A percentile compares a stretch with the other conserved stretches of the same genome.
Evolutionary conservation across 2,888 invertebrate species (phyloP).

Genomic region (Acrobasis repandana): DNA sequence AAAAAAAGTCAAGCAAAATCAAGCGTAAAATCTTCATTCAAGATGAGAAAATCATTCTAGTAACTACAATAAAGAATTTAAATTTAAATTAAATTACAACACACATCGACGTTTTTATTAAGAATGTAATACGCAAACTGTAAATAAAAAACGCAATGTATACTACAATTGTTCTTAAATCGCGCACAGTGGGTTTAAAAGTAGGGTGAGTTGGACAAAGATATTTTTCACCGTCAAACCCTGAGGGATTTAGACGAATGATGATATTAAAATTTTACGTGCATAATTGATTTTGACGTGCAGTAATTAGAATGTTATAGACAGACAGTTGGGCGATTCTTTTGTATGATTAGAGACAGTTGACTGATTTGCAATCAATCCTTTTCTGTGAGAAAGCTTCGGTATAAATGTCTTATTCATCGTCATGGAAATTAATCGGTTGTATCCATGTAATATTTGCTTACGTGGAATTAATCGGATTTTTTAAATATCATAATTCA

Average conservation of each 20-base stretch:
- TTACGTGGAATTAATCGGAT: constrained; percentile 23
- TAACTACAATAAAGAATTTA: constrained; percentile 25
- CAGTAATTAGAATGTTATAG: constrained; percentile 62
- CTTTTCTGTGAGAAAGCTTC: constrained; percentile 54
- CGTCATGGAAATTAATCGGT: constrained; percentile 10
- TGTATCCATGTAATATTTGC: constrained; percentile 1
- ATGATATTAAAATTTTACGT: constrained; percentile 68
- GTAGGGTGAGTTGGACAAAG: constrained; percentile 23
- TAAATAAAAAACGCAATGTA: constrained; percentile 20
- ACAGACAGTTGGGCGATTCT: constrained; percentile 46
- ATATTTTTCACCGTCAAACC: constrained; percentile 36
- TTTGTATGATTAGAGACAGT: constrained; percentile 63
- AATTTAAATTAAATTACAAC: too few species aligned
- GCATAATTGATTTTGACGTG: constrained; percentile 76
- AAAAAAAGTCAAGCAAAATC: constrained; percentile 48
- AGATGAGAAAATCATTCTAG: constrained; percentile 31
- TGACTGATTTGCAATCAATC: constrained; percentile 50
- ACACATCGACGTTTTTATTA: constrained; percentile 11
- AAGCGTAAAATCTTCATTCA: constrained; percentile 51
- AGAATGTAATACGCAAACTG: not conserved
- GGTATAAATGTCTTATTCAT: constrained; percentile 33
- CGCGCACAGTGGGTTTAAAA: constrained; percentile 33
- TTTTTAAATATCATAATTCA: constrained; percentile 9
- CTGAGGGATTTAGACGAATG: constrained; percentile 60
- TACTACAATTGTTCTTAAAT: constrained; percentile 13